phyloP scores from a whole-genome alignment of 2,113 vertebrate genomes.

The Blennius ocellaris region DNA sequence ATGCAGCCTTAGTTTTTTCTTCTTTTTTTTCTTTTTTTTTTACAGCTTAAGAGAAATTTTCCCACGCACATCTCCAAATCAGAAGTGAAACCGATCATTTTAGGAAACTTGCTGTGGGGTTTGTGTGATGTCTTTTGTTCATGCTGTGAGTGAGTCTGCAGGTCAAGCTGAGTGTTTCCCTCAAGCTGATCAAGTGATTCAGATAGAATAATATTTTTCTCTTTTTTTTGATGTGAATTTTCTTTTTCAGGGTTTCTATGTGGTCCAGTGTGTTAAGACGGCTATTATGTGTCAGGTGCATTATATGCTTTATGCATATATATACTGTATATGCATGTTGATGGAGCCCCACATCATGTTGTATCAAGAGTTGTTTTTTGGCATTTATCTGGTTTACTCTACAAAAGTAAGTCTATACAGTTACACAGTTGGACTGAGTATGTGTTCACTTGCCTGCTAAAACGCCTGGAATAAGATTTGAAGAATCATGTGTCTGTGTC shows the following conservation, averaged over 20 bases:
- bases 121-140: conserved; percentile 2
- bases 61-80: background rate
- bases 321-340: too few species aligned
- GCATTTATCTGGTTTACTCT: background rate
- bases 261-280: too few species aligned
- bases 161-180: background rate
- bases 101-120: background rate
- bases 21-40: background rate
- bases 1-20: background rate
- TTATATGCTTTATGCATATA: too few species aligned
- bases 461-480: conserved; percentile 23
- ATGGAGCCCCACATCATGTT: too few species aligned
- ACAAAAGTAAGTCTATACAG: background rate
- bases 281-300: too few species aligned
- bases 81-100: conserved; percentile 25
- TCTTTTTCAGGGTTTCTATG: background rate
- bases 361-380: too few species aligned
- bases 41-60: background rate
- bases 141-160: background rate
- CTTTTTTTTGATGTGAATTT: background rate
- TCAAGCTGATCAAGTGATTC: background rate
- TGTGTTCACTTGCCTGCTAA: conserved; percentile 14
- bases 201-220: background rate
- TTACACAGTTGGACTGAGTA: background rate
- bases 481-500: conserved; percentile 19